Conservation (phyloP, 2,797 vertebrate genomes). For the Squalus acanthias region DNA sequence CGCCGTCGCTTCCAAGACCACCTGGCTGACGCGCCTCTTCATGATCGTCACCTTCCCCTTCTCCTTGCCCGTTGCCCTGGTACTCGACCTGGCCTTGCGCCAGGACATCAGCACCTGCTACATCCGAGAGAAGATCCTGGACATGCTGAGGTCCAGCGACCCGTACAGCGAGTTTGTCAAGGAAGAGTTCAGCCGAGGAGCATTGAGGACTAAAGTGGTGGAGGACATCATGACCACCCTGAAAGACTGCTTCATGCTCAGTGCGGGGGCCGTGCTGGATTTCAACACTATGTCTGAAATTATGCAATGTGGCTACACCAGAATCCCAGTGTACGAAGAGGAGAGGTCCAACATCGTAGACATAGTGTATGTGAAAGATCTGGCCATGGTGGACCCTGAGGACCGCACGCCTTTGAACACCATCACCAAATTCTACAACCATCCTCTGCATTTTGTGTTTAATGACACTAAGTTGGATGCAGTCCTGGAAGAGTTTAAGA, state of each 20-base stretch:
- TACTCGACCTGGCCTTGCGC: slow-evolving; percentile 67
- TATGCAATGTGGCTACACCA: slow-evolving; percentile 87
- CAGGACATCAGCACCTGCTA: slow-evolving; percentile 69
- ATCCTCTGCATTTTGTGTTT: slow-evolving; percentile 85
- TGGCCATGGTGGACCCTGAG: slow-evolving; percentile 80
- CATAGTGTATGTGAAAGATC: slow-evolving; percentile 80
- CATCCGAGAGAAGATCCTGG: slow-evolving; percentile 66
- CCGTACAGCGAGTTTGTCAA: slow-evolving; percentile 81
- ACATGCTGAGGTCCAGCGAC: slow-evolving; percentile 74
- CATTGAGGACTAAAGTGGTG: slow-evolving; percentile 75
- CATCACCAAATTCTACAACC: slow-evolving; percentile 89
- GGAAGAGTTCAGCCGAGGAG: slow-evolving; percentile 77
- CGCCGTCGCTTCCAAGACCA: slow-evolving; percentile 65
- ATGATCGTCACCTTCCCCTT: slow-evolving; percentile 73
- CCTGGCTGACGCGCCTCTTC: slow-evolving; percentile 75
- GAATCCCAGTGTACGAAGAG: slow-evolving; percentile 84
- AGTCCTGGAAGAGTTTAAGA: slow-evolving; percentile 85
- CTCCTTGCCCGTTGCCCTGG: slow-evolving; percentile 72
- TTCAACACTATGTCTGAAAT: slow-evolving; percentile 82
- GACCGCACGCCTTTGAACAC: slow-evolving; percentile 83
- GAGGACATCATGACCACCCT: slow-evolving; percentile 83
- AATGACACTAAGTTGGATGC: slow-evolving; percentile 88
- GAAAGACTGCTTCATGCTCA: slow-evolving; percentile 86
- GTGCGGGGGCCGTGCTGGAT: slow-evolving; percentile 69
- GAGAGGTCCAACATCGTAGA: slow-evolving; percentile 87